Evolutionary conservation across 2,888 invertebrate species (phyloP).

Genomic region (Meiosimyza decipiens): DNA sequence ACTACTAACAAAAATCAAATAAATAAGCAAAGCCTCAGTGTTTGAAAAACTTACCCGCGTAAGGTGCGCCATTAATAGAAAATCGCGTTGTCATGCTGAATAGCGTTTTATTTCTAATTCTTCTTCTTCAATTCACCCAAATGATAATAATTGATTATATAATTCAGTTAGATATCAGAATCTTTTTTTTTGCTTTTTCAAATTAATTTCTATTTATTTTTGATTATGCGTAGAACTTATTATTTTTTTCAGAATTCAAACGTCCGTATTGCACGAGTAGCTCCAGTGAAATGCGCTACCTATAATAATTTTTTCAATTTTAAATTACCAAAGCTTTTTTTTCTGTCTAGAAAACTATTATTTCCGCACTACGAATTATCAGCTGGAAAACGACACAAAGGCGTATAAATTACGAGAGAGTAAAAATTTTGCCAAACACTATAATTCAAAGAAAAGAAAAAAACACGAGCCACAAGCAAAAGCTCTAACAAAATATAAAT

Average conservation of each 20-base stretch:
- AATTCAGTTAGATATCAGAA: not conserved
- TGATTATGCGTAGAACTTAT: not conserved
- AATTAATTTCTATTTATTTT: not conserved
- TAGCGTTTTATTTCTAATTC: no score
- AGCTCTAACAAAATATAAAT: no score
- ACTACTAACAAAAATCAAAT: not conserved
- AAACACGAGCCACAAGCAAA: no score
- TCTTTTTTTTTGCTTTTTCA: not conserved
- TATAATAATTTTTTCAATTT: not conserved
- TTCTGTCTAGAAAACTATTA: no score
- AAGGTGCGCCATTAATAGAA: slow-evolving; percentile 54
- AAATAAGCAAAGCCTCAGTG: not conserved
- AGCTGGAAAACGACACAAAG: no score
- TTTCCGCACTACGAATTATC: no score
- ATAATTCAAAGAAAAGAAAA: no score
- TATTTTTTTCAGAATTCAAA: not conserved
- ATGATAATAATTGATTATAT: no score
- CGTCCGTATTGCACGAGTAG: not conserved
- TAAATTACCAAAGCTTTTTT: no score
- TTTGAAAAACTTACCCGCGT: slow-evolving; percentile 49
- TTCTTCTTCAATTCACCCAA: no score
- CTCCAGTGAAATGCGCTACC: slow-evolving; percentile 14
- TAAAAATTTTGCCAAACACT: no score
- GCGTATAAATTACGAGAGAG: no score
- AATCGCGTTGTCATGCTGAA: slow-evolving; percentile 53